A percentile compares a stretch with the other conserved stretches of the same genome.
Evolutionary conservation across 2,888 invertebrate species (phyloP).

Genomic region (Luffia ferchaultella): DNA sequence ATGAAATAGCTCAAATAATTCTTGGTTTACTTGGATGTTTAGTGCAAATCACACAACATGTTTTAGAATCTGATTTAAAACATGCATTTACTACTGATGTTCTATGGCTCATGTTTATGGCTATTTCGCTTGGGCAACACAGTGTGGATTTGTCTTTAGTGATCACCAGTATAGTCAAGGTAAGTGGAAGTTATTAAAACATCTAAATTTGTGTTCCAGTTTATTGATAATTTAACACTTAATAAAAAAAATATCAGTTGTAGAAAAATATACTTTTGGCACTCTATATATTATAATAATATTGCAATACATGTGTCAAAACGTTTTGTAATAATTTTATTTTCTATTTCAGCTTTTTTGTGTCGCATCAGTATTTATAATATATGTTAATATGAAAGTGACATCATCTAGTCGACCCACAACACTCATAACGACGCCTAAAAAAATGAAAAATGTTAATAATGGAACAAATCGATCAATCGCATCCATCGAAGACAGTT

Average conservation of each 20-base stretch:
- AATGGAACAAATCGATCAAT: constrained; percentile 27
- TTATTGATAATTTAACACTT: too few species aligned
- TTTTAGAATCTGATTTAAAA: constrained; percentile 39
- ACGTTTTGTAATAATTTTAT: constrained; percentile 6
- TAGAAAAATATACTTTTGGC: too few species aligned
- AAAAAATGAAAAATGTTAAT: constrained; percentile 32
- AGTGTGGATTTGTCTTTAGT: constrained; percentile 28
- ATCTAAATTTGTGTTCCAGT: too few species aligned
- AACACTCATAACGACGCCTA: constrained; percentile 30
- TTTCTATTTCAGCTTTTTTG: constrained; percentile 40
- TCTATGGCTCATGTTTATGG: constrained; percentile 44
- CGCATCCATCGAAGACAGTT: constrained; percentile 32
- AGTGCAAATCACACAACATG: constrained; percentile 46
- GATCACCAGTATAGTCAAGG: constrained; percentile 40
- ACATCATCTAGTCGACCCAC: neutral
- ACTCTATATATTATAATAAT: too few species aligned
- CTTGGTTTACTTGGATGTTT: constrained; percentile 44
- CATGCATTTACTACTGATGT: constrained; percentile 42
- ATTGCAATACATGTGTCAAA: too few species aligned
- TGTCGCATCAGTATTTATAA: constrained; percentile 32
- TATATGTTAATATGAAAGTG: constrained; percentile 34
- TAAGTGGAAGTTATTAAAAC: constrained; percentile 28
- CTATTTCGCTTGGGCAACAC: constrained; percentile 30
- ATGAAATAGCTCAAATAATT: constrained; percentile 35
- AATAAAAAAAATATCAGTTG: too few species aligned